Base-by-base conservation (phyloP, 2,113 vertebrate genomes). In the Loxodonta africana region DNA sequence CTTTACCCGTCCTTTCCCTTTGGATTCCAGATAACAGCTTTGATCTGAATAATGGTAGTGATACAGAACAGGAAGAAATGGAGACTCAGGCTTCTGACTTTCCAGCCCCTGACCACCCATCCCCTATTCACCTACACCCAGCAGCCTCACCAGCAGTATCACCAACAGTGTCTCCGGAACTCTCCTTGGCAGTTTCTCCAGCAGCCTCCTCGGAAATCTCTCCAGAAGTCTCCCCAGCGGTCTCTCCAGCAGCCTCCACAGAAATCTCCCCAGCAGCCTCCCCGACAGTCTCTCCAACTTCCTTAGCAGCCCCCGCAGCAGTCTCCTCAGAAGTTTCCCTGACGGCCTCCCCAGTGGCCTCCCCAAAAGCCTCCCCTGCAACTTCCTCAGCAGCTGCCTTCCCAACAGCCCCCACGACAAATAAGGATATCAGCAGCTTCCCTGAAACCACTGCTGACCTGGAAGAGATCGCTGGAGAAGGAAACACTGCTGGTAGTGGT, bases 231-330 rank as follows among this genome's bases (percentile, higher is more conserved):
- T 96, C 95, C 33, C 81, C 44, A 33, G 90, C 96, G 97, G 89
- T 98, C 97, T 95, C 98, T 97, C 89, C 99, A 98, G 76, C 96
- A 98, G 93, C 98, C 98, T 92, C 98, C 95, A 77, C 98, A 92
- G 62, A 4, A 15, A 8, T 81, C 74, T 91, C 96, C 60, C 90
- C 97, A 44, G 62, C 62, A 65, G 89, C 85, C 67, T 98, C 88
- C 37, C 93, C 96, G 88, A 33, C 60, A 25, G 81, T 92, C 67
- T 96, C 94, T 93, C 91, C 94, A 62, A 10, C 77, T 74, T 94
- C 97, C 73, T 95, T 95, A 81, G 86, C 95, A 95, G 60, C 82
- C 30, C 84, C 96, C 69, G 95, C 96, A 65, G 83, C 83, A 48
- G 41, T 77, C 57, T 97, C 96, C 44, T 83, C 90, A 25, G 97